phyloP scores from a whole-genome alignment of 1,140 invertebrate species.

The Conus ventricosus region DNA sequence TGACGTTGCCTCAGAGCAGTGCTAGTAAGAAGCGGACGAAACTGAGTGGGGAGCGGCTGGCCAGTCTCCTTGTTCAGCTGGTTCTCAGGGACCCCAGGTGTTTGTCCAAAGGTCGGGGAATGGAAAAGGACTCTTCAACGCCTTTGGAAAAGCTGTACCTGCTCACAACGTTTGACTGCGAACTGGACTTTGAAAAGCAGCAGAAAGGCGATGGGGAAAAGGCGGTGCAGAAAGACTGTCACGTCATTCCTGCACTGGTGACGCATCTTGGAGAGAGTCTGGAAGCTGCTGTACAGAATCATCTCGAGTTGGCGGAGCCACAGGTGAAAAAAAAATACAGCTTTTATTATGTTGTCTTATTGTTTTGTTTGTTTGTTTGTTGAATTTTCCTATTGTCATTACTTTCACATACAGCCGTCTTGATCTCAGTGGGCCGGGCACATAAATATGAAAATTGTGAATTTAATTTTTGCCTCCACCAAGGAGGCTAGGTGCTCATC shows the following conservation, averaged over 20 bases:
- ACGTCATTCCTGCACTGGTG: slow-evolving; percentile 34
- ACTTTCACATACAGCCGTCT: no score
- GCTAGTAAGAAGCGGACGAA: not conserved
- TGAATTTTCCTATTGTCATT: no score
- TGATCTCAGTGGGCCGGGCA: no score
- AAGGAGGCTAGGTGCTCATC: no score
- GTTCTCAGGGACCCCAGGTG: slow-evolving; percentile 37
- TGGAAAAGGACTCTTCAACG: not conserved
- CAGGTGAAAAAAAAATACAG: slow-evolving; percentile 17
- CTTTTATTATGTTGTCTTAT: not conserved
- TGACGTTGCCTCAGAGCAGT: not conserved
- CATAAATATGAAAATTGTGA: no score
- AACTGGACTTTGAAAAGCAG: slow-evolving; percentile 31
- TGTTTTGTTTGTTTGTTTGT: no score
- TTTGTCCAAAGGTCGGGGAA: no score
- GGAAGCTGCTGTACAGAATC: slow-evolving; percentile 27
- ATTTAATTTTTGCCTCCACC: no score
- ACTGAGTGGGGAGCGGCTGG: slow-evolving; percentile 20
- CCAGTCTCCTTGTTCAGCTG: slow-evolving; percentile 38
- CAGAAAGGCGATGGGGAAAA: not conserved
- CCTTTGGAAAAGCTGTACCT: slow-evolving; percentile 49
- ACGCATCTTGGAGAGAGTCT: slow-evolving; percentile 29
- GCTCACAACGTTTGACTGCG: slow-evolving; percentile 41
- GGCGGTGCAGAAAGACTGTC: not conserved
- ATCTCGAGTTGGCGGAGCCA: slow-evolving; percentile 42